A percentile compares a stretch with the other conserved stretches of the same genome.
Conservation (phyloP, 2,888 invertebrate species). For the Eurytoma adleriae region DNA sequence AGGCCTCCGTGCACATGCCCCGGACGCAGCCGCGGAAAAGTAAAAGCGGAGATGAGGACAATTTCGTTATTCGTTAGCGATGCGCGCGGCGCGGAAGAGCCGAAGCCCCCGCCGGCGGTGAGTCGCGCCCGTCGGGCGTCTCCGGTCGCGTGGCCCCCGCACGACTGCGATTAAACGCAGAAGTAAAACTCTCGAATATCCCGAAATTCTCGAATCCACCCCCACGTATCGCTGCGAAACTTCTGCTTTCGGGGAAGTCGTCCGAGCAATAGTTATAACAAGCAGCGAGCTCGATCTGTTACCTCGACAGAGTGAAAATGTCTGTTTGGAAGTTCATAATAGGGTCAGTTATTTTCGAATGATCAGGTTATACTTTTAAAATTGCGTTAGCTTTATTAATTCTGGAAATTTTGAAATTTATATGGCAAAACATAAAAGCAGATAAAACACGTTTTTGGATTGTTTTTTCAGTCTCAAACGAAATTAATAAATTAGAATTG, state of each 20-base stretch:
- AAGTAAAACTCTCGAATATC: conserved; percentile 20
- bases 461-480: no score
- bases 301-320: no score
- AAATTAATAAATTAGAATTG: no score
- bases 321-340: no score
- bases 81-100: conserved; percentile 68
- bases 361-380: no score
- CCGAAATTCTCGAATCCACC: neutral
- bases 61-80: conserved; percentile 68
- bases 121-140: conserved; percentile 71
- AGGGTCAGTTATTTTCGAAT: no score
- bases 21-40: neutral
- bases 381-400: no score
- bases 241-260: neutral
- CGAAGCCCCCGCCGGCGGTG: conserved; percentile 65
- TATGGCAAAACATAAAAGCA: no score
- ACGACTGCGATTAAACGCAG: conserved; percentile 14
- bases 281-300: no score
- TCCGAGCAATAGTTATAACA: neutral
- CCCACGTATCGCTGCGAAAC: no score
- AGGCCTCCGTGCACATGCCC: conserved; percentile 4
- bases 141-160: conserved; percentile 73
- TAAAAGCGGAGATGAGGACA: conserved; percentile 55
- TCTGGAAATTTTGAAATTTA: no score
- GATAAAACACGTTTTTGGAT: no score